These are phyloP conservation scores for Danio jaintianensis DNA, from an alignment of 2,797 vertebrate genomes.

Conservation along the genomic window DNA sequence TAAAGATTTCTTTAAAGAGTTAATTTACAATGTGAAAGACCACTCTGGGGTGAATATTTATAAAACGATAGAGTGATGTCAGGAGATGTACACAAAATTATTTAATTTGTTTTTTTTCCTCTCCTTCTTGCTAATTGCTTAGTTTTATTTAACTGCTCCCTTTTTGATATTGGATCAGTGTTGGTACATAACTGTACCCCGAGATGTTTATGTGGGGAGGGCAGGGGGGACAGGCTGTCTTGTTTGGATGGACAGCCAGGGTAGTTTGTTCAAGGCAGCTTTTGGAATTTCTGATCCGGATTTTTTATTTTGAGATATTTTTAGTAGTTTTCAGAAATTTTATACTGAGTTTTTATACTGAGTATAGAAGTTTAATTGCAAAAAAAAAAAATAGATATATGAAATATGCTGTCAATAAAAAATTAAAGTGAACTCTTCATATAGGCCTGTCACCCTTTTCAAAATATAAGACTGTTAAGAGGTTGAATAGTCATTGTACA, in stretches of 20 bases:
- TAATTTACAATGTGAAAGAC: neutral
- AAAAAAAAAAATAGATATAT: too few species aligned
- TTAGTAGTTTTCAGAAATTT: too few species aligned
- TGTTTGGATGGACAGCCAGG: neutral
- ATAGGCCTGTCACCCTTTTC: too few species aligned
- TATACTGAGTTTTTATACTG: too few species aligned
- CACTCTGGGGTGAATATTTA: neutral
- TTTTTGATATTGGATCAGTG: neutral
- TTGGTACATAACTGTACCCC: neutral
- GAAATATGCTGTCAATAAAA: too few species aligned
- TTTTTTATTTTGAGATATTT: too few species aligned
- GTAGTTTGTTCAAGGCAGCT: neutral
- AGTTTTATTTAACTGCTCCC: neutral
- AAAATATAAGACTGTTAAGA: too few species aligned
- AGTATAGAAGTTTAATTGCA: too few species aligned
- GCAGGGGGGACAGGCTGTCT: neutral
- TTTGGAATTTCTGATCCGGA: neutral
- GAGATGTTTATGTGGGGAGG: neutral
- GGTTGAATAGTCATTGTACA: too few species aligned
- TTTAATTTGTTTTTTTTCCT: neutral
- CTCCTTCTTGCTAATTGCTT: too few species aligned
- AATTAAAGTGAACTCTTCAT: too few species aligned
- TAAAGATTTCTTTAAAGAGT: neutral
- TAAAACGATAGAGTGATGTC: neutral
- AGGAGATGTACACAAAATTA: neutral